Base-by-base conservation (phyloP, 1,140 invertebrate genomes). In the Hycleus phaleratus region DNA sequence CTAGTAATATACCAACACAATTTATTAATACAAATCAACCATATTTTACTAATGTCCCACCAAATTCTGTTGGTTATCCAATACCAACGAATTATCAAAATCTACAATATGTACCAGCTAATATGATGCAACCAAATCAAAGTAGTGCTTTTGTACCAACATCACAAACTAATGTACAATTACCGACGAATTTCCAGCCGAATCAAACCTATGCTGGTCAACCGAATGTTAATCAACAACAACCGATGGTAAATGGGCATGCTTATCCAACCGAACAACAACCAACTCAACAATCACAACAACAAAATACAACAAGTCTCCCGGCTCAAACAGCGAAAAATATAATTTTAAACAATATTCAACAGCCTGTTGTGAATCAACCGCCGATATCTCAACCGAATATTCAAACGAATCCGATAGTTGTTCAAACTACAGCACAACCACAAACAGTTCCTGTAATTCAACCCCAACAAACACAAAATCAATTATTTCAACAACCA, bases 131-230 rank as follows among this genome's bases (percentile, higher is more conserved):
- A 24, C 71, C 66, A 38, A 67, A 69, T 48, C 70, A 71, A 53
- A 65, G 62, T 49, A 70, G 70, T 49, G 70, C 71, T 8, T 73
- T 73, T 59, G 69, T 73, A 7, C 68, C 71, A 5, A 73, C 70
- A 32, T 67, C 66, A 26, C 69, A 71, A 56, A 59, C 61, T 3
- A 57, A 54, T 32, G 58, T 67, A 46, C 67, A 69, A 43, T 25
- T 71, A 24, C 64, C 70, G 0, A 56, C 67, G 7, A 73, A 69
- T 57, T 72, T 72, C 56, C 71, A 71, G 48, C 71, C 71, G 46
- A 71, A 68, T 58, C 70, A 72, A 49, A 70, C 66, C 4, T 72
- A 71, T 51, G 61, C 68, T 8, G 66, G 68, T 2, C 69, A 66
- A 51, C 62, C 68, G 4, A 61, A 56, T 12, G 61, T 66, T 26